Conservation (phyloP, 2,113 vertebrate genomes). For the Nymphicus hollandicus region DNA sequence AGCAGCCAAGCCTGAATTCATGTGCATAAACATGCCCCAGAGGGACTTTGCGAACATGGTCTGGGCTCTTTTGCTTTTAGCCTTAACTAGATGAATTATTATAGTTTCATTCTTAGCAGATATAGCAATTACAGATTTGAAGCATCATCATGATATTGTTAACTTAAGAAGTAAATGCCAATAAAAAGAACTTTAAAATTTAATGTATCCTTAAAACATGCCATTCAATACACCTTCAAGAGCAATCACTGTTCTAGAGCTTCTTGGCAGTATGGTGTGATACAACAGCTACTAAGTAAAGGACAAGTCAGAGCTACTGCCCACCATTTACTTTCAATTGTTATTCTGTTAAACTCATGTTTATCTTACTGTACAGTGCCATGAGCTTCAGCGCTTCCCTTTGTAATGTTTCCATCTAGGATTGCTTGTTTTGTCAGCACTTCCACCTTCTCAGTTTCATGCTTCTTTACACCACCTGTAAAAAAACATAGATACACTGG, state of each 20-base stretch:
- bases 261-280: not conserved
- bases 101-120: slow-evolving; percentile 57
- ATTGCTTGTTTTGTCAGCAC: slow-evolving; percentile 85
- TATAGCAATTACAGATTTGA: slow-evolving; percentile 11
- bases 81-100: slow-evolving; percentile 18
- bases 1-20: slow-evolving; percentile 24
- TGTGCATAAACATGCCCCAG: slow-evolving; percentile 3
- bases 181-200: slow-evolving; percentile 1
- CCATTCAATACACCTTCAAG: not conserved
- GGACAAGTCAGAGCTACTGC: not conserved
- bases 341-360: not conserved
- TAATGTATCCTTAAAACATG: not conserved
- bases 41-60: not conserved
- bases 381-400: slow-evolving; percentile 85
- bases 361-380: slow-evolving; percentile 91
- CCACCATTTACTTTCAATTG: not conserved
- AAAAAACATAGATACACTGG: not conserved
- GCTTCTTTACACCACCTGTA: slow-evolving; percentile 63
- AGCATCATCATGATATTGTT: not conserved
- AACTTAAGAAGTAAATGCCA: not conserved
- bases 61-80: slow-evolving; percentile 13
- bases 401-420: slow-evolving; percentile 81
- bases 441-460: slow-evolving; percentile 75
- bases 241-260: not conserved
- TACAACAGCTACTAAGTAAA: not conserved